Conservation (phyloP, 2,888 invertebrate genomes). For the Melinopterus prodromus region DNA sequence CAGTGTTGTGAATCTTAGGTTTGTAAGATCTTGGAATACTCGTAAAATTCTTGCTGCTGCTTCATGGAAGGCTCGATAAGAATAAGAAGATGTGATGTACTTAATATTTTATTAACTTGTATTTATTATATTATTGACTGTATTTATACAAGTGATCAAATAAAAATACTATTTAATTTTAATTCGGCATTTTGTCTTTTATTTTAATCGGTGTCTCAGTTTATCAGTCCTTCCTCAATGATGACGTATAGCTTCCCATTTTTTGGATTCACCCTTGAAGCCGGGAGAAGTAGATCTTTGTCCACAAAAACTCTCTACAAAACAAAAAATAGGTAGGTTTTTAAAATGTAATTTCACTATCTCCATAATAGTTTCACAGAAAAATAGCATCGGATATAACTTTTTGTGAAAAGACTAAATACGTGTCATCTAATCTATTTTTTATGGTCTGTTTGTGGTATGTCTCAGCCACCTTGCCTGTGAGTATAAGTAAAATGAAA, state of each 20-base stretch:
- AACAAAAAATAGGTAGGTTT: neutral
- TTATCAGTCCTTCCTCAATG: constrained; percentile 63
- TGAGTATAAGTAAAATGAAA: no score
- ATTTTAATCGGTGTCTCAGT: neutral
- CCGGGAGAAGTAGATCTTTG: constrained; percentile 76
- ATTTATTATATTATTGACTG: constrained; percentile 55
- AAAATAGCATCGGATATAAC: no score
- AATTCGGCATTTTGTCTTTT: neutral
- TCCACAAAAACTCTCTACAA: constrained; percentile 81
- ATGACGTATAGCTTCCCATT: constrained; percentile 74
- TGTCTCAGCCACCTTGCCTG: no score
- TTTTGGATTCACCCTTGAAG: constrained; percentile 75
- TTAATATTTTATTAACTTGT: constrained; percentile 59
- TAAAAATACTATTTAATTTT: constrained; percentile 20
- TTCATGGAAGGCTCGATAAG: constrained; percentile 37
- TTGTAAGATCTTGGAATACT: constrained; percentile 14
- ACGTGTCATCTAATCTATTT: no score
- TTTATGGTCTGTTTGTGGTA: no score
- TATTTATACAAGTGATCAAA: constrained; percentile 48
- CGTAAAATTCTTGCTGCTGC: constrained; percentile 26
- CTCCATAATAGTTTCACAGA: no score
- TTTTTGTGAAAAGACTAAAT: no score
- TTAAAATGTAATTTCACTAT: neutral
- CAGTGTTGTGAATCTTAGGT: constrained; percentile 23
- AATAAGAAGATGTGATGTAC: constrained; percentile 57